These are phyloP conservation scores for Sebastes goodei DNA, from an alignment of 2,797 vertebrate species.

Conservation along the genomic window DNA sequence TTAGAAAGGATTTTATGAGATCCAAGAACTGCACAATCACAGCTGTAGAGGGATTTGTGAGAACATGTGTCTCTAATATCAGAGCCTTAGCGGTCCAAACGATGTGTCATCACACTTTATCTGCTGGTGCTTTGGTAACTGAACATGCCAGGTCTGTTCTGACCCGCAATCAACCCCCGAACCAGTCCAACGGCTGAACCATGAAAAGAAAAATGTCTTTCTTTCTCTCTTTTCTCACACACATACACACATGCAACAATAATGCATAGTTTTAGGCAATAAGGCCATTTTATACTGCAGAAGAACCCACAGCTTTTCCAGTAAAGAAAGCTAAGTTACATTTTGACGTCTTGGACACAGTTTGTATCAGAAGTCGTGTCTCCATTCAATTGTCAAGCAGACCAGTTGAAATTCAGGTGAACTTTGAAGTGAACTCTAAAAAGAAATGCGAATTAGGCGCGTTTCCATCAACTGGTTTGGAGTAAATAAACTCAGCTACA, in stretches of 20 bases:
- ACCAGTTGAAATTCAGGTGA: no score
- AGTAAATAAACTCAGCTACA: no score
- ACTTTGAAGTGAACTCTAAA: no score
- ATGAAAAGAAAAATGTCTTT: background rate
- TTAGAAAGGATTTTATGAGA: constrained; percentile 13
- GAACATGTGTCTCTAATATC: constrained; percentile 56
- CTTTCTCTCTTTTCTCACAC: no score
- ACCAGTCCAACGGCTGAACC: background rate
- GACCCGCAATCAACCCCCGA: constrained; percentile 24
- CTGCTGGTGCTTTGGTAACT: constrained; percentile 30
- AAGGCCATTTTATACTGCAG: background rate
- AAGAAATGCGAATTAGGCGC: background rate
- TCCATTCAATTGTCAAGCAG: no score
- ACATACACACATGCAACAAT: background rate
- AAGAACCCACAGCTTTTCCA: background rate
- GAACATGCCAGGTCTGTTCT: constrained; percentile 30
- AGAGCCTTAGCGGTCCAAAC: background rate
- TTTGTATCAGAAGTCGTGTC: background rate
- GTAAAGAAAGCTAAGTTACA: background rate
- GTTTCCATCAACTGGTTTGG: background rate
- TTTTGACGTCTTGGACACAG: background rate
- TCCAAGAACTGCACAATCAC: background rate
- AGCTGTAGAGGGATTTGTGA: constrained; percentile 35
- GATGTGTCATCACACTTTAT: constrained; percentile 44
- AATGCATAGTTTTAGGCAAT: background rate